These are phyloP conservation scores for Tragopan temminckii DNA, from an alignment of 2,797 vertebrate genomes.

Conservation along the genomic window DNA sequence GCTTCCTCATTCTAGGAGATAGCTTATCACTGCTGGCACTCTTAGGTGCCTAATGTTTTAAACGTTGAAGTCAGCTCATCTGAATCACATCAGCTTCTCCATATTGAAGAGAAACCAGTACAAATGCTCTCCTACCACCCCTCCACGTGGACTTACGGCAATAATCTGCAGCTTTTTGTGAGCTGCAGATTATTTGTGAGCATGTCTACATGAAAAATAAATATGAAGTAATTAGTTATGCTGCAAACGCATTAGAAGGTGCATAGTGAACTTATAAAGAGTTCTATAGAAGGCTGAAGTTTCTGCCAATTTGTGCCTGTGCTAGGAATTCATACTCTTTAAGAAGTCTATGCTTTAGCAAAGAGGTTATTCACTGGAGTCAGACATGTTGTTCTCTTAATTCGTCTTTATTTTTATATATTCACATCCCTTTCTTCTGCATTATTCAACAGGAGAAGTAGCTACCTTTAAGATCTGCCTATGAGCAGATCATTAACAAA, in stretches of 20 bases:
- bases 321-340: not conserved
- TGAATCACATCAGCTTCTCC: fast-evolving
- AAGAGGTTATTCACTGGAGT: not conserved
- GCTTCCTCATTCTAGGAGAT: not conserved
- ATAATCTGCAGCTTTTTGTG: not conserved
- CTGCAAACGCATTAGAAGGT: not conserved
- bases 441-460: not conserved
- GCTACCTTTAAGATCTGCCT: not conserved
- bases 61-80: not conserved
- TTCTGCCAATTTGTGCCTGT: not conserved
- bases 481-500: not conserved
- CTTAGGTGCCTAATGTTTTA: not conserved
- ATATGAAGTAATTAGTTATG: not conserved
- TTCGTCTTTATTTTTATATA: not conserved
- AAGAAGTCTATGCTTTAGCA: not conserved
- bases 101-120: fast-evolving
- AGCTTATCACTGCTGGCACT: not conserved
- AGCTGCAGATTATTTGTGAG: fast-evolving
- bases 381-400: not conserved
- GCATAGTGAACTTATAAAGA: too few relatives aligned
- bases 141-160: not conserved
- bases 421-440: not conserved
- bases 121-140: not conserved
- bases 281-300: not conserved
- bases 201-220: fast-evolving